Percentiles rank a stretch among this genome's conserved stretches.
Conservation (phyloP, 37 sponge, comb jelly and placozoan genomes). For the Tethya wilhelma region DNA sequence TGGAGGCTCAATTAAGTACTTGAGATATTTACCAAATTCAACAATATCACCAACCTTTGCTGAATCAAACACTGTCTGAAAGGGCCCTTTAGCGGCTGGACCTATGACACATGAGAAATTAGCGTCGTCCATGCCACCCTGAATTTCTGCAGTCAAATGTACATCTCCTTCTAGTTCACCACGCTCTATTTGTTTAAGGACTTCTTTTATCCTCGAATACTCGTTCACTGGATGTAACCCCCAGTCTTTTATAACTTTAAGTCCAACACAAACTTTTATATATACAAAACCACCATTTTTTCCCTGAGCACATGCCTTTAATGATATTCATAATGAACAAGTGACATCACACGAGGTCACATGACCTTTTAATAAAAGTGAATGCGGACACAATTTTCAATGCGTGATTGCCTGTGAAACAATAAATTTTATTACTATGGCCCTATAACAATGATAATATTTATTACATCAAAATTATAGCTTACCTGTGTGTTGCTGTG, state of each 20-base stretch:
- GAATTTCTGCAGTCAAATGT: not conserved
- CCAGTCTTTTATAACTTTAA: not conserved
- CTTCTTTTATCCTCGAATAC: not conserved
- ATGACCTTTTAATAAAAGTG: not conserved
- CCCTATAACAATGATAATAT: not conserved
- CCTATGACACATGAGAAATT: not conserved
- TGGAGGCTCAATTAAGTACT: not conserved
- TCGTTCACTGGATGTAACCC: not conserved
- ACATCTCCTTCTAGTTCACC: not conserved
- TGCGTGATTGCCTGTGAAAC: not conserved
- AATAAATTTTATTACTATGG: not conserved
- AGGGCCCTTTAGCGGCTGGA: not conserved
- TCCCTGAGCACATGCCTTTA: not conserved
- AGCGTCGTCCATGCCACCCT: not conserved
- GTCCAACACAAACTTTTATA: not conserved
- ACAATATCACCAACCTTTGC: not conserved
- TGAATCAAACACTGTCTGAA: not conserved
- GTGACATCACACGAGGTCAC: not conserved
- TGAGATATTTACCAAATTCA: constrained; percentile 1
- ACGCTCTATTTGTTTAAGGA: not conserved
- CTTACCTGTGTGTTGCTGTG: too few species aligned
- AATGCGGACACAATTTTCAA: not conserved
- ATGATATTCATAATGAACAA: not conserved
- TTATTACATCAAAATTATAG: too few species aligned
- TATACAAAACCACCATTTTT: not conserved